Percentiles rank a stretch among this genome's conserved stretches.
Evolutionary conservation across 2,113 vertebrate species (phyloP).

Genomic region (Tursiops truncatus): DNA sequence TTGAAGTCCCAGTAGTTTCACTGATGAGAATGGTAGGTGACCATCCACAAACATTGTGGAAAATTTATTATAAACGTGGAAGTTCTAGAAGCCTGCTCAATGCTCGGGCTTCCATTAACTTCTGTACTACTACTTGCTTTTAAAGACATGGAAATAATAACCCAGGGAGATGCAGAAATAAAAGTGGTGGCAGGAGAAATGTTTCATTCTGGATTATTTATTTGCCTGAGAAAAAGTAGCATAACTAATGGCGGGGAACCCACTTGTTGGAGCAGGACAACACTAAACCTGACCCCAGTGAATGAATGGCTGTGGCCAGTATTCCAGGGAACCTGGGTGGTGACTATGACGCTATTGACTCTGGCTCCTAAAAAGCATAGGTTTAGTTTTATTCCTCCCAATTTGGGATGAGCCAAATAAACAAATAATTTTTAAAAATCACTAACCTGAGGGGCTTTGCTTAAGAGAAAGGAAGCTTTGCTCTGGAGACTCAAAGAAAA

Average conservation of each 20-base stretch:
- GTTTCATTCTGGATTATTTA: background rate
- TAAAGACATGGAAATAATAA: background rate
- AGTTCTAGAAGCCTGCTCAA: background rate
- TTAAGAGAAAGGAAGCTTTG: background rate
- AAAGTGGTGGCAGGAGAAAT: background rate
- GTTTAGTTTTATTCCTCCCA: background rate
- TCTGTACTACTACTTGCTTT: background rate
- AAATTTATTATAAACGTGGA: background rate
- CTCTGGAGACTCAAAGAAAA: background rate
- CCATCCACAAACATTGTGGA: background rate
- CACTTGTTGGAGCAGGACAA: background rate
- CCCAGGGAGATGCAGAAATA: background rate
- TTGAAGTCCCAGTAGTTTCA: background rate
- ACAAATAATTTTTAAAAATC: background rate
- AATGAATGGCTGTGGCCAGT: too few species aligned
- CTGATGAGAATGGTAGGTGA: background rate
- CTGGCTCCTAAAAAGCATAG: background rate
- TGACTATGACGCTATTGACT: background rate
- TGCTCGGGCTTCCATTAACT: background rate
- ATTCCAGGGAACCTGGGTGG: background rate
- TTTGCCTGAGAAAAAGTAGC: background rate
- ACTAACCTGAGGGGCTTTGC: background rate
- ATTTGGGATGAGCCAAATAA: background rate
- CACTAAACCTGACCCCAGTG: background rate
- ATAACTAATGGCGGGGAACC: background rate